Conservation (phyloP, 2,797 vertebrate species). For the Synaphobranchus kaupii region DNA sequence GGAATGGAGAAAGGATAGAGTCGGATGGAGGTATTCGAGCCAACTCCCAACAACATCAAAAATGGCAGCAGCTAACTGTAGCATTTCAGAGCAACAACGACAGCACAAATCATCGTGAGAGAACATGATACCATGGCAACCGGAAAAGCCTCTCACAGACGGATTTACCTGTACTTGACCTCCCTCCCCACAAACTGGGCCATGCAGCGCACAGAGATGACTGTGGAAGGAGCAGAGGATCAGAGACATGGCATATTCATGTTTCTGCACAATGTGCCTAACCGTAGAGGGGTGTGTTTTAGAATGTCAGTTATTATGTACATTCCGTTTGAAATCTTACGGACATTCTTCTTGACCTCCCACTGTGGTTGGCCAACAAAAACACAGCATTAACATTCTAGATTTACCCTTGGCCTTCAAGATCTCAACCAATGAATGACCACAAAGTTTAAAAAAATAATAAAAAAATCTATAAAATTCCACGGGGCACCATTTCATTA, state of each 20-base stretch:
- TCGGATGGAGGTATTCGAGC: not conserved
- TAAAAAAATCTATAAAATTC: too few relatives aligned
- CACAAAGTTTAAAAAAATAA: too few relatives aligned
- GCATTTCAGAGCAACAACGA: not conserved
- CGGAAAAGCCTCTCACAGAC: not conserved
- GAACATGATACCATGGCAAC: not conserved
- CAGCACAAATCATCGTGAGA: too few relatives aligned
- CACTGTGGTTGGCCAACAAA: not conserved
- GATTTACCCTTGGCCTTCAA: not conserved
- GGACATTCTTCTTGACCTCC: not conserved
- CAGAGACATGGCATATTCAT: not conserved
- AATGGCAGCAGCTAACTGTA: not conserved
- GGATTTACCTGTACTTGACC: slow-evolving; percentile 79
- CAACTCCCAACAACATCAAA: not conserved
- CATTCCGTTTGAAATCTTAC: not conserved
- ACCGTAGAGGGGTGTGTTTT: not conserved
- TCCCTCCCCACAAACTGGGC: slow-evolving; percentile 88
- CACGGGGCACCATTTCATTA: too few relatives aligned
- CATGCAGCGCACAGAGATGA: slow-evolving; percentile 88
- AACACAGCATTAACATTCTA: not conserved
- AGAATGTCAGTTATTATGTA: not conserved
- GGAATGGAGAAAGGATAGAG: slow-evolving; percentile 20
- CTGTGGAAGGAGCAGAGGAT: slow-evolving; percentile 55
- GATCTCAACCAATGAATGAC: too few relatives aligned
- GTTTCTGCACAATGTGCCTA: not conserved